Evolutionary conservation across 2,113 vertebrate species (phyloP).

Genomic region (Hypanus sabinus): DNA sequence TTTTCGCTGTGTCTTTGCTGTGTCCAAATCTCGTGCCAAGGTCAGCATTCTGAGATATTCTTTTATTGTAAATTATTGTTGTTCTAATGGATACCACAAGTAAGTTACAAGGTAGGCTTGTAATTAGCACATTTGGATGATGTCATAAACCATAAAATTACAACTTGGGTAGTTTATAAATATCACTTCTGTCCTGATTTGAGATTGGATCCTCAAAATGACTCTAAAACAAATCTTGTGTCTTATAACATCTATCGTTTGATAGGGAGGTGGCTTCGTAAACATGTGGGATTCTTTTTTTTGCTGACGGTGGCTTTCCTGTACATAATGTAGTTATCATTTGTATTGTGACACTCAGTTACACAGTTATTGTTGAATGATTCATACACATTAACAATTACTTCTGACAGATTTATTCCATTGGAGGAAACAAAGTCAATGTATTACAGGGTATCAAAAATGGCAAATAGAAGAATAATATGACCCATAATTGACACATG

Average conservation of each 20-base stretch:
- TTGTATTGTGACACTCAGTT: not conserved
- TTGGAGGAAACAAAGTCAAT: not conserved
- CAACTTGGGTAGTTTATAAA: not conserved
- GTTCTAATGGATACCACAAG: not conserved
- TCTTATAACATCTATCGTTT: not conserved
- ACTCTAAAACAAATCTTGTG: not conserved
- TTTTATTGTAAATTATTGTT: not conserved
- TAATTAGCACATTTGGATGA: not conserved
- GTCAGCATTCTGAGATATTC: not conserved
- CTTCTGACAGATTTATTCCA: not conserved
- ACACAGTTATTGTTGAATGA: not conserved
- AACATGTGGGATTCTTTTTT: slow-evolving; percentile 12
- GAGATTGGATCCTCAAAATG: not conserved
- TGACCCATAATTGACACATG: not conserved
- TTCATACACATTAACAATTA: not conserved
- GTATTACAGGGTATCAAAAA: not conserved
- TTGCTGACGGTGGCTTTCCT: not conserved
- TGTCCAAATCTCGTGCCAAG: too few relatives aligned
- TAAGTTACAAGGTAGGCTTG: not conserved
- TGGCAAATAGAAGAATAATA: not conserved
- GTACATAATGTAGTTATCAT: not conserved
- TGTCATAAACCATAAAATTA: not conserved
- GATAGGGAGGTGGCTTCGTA: not conserved
- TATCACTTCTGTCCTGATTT: not conserved
- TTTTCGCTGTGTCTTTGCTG: too few relatives aligned